phyloP scores from a whole-genome alignment of 2,113 vertebrate species.

The Suncus etruscus region DNA sequence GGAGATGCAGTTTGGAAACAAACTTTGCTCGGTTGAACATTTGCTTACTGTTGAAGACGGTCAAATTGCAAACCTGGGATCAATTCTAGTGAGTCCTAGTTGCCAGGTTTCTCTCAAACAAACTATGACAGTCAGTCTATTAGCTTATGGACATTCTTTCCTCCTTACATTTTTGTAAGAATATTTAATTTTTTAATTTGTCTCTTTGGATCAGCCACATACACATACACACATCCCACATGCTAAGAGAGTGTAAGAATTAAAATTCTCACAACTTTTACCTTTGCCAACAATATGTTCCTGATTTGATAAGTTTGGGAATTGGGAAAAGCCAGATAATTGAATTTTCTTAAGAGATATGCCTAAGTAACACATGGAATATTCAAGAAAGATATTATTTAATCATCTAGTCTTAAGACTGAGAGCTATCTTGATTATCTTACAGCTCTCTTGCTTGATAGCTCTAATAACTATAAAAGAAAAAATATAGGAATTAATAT shows the following conservation, averaged over 20 bases:
- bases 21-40: neutral
- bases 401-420: neutral
- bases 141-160: neutral
- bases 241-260: neutral
- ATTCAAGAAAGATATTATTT: neutral
- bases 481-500: neutral
- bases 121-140: neutral
- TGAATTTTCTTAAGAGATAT: constrained; percentile 8
- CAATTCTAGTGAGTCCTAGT: neutral
- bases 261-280: constrained; percentile 1
- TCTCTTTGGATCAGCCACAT: neutral
- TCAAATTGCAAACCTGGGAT: neutral
- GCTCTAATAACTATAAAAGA: neutral
- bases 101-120: neutral
- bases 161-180: neutral
- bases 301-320: constrained; percentile 41
- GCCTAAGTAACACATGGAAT: neutral
- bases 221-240: neutral
- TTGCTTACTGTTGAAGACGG: neutral
- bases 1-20: neutral
- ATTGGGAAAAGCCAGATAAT: neutral
- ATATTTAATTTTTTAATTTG: neutral
- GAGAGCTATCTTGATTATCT: constrained; percentile 18
- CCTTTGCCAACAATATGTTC: neutral
- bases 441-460: neutral